These are phyloP conservation scores for Cantharis lateralis DNA, from an alignment of 2,888 invertebrate species.

Conservation along the genomic window DNA sequence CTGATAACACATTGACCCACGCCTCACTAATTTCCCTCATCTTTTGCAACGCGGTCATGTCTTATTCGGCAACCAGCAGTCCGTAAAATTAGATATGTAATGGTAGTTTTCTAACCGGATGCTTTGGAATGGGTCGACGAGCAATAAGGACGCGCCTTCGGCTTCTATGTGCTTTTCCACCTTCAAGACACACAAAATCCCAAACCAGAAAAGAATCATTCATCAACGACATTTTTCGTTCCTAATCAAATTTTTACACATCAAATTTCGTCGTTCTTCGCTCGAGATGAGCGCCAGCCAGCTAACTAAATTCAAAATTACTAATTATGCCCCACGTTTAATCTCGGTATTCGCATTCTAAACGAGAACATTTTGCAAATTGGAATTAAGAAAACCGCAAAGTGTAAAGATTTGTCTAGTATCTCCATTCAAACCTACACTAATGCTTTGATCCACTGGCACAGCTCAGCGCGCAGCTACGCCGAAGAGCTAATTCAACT, in stretches of 20 bases:
- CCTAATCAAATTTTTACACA: background rate
- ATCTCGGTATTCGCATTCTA: background rate
- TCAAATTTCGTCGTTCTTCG: background rate
- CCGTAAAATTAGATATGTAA: slow-evolving; percentile 41
- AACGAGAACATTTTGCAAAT: slow-evolving; percentile 6
- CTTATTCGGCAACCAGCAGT: slow-evolving; percentile 36
- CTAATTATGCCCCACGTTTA: background rate
- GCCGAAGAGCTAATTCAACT: slow-evolving; percentile 28
- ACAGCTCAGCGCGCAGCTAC: slow-evolving; percentile 27
- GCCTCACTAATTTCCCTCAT: slow-evolving; percentile 35
- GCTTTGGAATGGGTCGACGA: slow-evolving; percentile 28
- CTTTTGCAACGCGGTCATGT: slow-evolving; percentile 36
- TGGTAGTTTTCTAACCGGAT: slow-evolving; percentile 33
- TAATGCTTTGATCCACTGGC: slow-evolving; percentile 23
- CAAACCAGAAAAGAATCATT: slow-evolving; percentile 7
- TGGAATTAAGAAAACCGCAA: slow-evolving; percentile 16
- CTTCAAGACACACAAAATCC: slow-evolving; percentile 4
- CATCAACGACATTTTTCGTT: slow-evolving; percentile 11
- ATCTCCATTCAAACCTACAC: slow-evolving; percentile 22
- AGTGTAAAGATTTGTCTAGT: slow-evolving; percentile 14
- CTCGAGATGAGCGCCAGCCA: background rate
- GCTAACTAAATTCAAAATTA: background rate
- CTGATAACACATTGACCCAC: slow-evolving; percentile 21
- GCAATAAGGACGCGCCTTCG: slow-evolving; percentile 26
- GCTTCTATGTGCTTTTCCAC: slow-evolving; percentile 14